phyloP scores from a whole-genome alignment of 2,113 vertebrate genomes.

The Uria aalge region DNA sequence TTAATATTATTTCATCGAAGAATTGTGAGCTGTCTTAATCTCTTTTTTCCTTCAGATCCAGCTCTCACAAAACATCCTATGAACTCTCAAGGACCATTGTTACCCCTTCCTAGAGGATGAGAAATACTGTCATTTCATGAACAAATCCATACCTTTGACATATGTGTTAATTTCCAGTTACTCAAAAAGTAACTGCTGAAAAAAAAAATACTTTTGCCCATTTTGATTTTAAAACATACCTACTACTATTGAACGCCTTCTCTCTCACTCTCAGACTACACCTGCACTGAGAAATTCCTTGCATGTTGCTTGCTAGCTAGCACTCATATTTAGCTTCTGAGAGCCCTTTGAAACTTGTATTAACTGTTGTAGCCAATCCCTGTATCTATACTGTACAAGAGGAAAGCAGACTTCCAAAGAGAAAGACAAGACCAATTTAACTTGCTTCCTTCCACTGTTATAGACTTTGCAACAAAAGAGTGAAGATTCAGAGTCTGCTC shows the following conservation, averaged over 20 bases:
- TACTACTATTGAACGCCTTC: not conserved
- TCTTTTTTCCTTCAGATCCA: not conserved
- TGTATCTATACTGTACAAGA: not conserved
- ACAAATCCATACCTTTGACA: not conserved
- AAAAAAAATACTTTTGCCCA: not conserved
- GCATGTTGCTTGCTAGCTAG: not conserved
- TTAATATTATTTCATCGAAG: not conserved
- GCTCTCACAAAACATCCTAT: not conserved
- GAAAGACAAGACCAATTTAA: not conserved
- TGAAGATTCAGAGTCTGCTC: not conserved
- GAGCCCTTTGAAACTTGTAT: not conserved
- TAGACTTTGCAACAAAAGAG: not conserved
- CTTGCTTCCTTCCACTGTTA: not conserved
- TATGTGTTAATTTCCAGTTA: not conserved
- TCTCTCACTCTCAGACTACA: not conserved
- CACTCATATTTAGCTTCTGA: not conserved
- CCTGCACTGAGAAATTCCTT: not conserved
- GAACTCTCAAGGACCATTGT: not conserved
- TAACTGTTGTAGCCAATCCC: not conserved
- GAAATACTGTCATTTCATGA: not conserved
- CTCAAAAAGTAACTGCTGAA: not conserved
- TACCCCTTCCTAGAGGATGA: not conserved
- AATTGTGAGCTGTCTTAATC: not conserved
- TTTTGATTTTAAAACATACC: not conserved
- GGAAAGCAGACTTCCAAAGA: not conserved